These are phyloP conservation scores for Latrodectus geometricus DNA, from an alignment of 1,140 invertebrate species.

Conservation along the genomic window DNA sequence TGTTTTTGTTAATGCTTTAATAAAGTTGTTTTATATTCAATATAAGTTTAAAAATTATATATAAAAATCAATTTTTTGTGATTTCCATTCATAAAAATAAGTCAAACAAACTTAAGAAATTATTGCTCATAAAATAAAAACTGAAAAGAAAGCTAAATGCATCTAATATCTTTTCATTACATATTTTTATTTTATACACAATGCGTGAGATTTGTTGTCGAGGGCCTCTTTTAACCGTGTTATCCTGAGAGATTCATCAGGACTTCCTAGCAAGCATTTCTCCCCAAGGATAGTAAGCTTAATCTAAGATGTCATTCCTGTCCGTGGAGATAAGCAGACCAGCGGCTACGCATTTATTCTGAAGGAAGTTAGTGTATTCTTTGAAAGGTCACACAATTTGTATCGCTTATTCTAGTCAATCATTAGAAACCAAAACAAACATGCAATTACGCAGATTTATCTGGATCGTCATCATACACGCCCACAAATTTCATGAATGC, in stretches of 20 bases:
- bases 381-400: not conserved
- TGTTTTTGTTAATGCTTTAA: no score
- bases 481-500: no score
- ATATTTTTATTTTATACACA: not conserved
- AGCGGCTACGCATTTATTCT: constrained; percentile 17
- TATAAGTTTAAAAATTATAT: no score
- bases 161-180: no score
- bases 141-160: no score
- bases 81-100: no score
- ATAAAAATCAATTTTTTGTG: no score
- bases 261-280: constrained; percentile 16
- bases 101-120: no score
- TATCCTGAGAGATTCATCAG: constrained; percentile 10
- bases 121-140: no score
- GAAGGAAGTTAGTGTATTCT: constrained; percentile 9
- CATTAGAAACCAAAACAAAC: constrained; percentile 8
- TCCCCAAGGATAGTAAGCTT: constrained; percentile 8
- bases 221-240: not conserved
- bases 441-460: not conserved
- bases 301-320: constrained; percentile 28
- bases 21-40: no score
- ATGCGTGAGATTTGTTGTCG: constrained; percentile 10
- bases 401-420: not conserved
- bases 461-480: not conserved
- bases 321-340: constrained; percentile 20